These are phyloP conservation scores for Bostrychus sinensis DNA, from an alignment of 2,113 vertebrate genomes.

Conservation along the genomic window DNA sequence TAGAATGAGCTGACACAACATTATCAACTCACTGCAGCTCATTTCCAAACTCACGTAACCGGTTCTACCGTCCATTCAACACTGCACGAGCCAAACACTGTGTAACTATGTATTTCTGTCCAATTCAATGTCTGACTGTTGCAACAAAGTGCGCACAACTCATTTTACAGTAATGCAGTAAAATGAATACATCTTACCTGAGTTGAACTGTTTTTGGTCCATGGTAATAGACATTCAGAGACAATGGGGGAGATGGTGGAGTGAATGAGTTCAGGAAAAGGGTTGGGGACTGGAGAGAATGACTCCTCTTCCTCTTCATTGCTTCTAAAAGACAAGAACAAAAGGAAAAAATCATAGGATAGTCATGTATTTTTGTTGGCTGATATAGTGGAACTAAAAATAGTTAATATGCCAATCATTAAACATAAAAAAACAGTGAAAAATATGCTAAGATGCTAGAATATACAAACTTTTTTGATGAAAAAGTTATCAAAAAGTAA, in stretches of 20 bases:
- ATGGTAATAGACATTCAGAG: slow-evolving; percentile 87
- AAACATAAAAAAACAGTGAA: too few species aligned
- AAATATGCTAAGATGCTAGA: too few species aligned
- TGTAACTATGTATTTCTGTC: slow-evolving; percentile 19
- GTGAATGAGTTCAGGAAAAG: slow-evolving; percentile 86
- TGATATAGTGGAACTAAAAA: too few species aligned
- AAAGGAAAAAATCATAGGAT: background rate
- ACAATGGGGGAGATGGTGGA: slow-evolving; percentile 82
- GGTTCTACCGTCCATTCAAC: slow-evolving; percentile 34
- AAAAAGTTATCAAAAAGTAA: too few species aligned
- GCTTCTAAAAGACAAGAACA: slow-evolving; percentile 62
- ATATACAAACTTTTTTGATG: too few species aligned
- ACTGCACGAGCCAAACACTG: slow-evolving; percentile 34
- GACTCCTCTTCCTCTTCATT: slow-evolving; percentile 79
- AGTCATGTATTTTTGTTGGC: background rate
- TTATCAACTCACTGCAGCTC: slow-evolving; percentile 14
- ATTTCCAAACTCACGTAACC: slow-evolving; percentile 63
- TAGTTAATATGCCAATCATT: too few species aligned
- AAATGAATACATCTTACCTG: slow-evolving; percentile 82
- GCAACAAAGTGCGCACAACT: slow-evolving; percentile 14
- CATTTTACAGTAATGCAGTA: background rate
- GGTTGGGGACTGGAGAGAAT: slow-evolving; percentile 85
- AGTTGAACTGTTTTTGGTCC: slow-evolving; percentile 87
- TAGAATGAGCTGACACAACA: slow-evolving; percentile 40
- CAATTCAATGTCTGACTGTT: slow-evolving; percentile 15